Base-by-base conservation (phyloP, 2,113 vertebrate genomes). In the Madoqua kirkii region DNA sequence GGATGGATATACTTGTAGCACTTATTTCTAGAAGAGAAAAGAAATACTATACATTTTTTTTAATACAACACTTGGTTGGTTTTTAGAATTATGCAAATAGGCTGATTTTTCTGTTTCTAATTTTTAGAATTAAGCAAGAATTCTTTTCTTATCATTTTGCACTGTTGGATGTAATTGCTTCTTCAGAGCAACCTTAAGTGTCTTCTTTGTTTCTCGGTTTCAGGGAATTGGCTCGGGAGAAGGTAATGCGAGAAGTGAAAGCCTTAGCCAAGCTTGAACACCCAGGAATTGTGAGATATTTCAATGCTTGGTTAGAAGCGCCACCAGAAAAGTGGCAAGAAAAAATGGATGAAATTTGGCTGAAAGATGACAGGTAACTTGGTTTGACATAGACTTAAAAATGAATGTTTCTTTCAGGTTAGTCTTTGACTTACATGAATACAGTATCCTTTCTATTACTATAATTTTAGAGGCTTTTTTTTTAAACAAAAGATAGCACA, bases 191-290 rank as follows among this genome's bases (percentile, higher is more conserved):
- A 48, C 14, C 23, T 59, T 95, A 14, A 55, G 6, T 43, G 16
- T 89, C 17, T n/a, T 85, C 59, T 87, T 71, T 43, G 81, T 79
- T 50, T 92, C 10, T 96, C 7, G 95, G 67, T 25, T 36, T 0
- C 59, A 99, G 99, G 98, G 99, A 99, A 87, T 95, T 99, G 98
- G 99, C 99, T 55, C 99, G 99, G 45, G 99, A 99, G 93, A 99
- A 99, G 98, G 99, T 99, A 94, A 99, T 99, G 99, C 97, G 99
- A 45, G 99, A 99, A 94, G 99, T 99, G 50, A 99, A 99, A 98
- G 99, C 99, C 0, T 98, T 99, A 74, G 99, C 99, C 57, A 99
- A 99, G 97, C 99, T 99, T 50, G 99, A 99, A 95, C 99, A 99
- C 62, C 99, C 99, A 0, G 99, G 99, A 54, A 99, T 99, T 62